Evolutionary conservation across 2,113 vertebrate genomes (phyloP).

Genomic region (Nanorana parkeri): DNA sequence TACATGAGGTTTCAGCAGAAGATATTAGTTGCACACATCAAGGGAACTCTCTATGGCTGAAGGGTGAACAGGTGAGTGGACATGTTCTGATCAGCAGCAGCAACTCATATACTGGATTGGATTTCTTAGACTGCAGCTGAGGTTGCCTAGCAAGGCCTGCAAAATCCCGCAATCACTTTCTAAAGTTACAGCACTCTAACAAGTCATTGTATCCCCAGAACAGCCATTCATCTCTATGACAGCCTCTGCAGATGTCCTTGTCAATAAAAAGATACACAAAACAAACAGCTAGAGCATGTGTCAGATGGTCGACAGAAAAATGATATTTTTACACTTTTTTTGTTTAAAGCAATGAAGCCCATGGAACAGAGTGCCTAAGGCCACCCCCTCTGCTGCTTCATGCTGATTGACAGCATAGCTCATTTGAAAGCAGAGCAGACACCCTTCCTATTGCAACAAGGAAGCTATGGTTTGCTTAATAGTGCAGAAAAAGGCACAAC

Average conservation of each 20-base stretch:
- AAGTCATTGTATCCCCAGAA: not conserved
- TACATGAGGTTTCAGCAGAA: not conserved
- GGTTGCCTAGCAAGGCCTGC: not conserved
- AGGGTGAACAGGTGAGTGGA: conserved; percentile 17
- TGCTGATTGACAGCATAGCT: too few relatives aligned
- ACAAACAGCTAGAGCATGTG: not conserved
- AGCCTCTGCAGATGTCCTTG: conserved; percentile 4
- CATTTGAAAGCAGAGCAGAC: too few relatives aligned
- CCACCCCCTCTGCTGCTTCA: too few relatives aligned
- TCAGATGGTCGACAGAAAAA: not conserved
- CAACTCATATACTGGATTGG: not conserved
- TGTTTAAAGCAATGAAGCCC: not conserved
- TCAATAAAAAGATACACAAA: not conserved
- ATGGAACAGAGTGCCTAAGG: too few relatives aligned
- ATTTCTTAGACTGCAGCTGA: conserved; percentile 23
- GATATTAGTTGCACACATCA: not conserved
- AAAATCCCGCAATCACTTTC: not conserved
- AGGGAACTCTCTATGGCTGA: not conserved
- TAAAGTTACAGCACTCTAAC: conserved; percentile 15
- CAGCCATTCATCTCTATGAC: not conserved
- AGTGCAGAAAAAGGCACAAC: too few relatives aligned
- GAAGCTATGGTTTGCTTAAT: too few relatives aligned
- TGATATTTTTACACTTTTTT: not conserved
- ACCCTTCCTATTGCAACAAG: too few relatives aligned
- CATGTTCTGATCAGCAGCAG: conserved; percentile 12